These are phyloP conservation scores for Caenorhabditis imperialis DNA, from an alignment of 2,888 invertebrate genomes.

Conservation along the genomic window DNA sequence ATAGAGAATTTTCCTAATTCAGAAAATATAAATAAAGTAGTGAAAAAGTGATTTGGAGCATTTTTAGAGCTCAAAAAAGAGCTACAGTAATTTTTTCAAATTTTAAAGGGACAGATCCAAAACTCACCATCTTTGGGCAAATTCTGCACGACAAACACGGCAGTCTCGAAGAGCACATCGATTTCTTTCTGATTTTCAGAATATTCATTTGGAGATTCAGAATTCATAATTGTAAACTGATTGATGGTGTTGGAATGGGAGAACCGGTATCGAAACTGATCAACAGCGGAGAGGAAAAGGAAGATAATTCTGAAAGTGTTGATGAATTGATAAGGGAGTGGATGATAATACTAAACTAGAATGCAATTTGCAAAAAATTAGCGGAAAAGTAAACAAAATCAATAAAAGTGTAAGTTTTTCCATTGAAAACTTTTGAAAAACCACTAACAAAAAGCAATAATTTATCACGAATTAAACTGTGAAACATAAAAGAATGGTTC, in stretches of 20 bases:
- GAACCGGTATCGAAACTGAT: slow-evolving; percentile 11
- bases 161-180: slow-evolving; percentile 55
- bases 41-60: too few relatives aligned
- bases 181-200: not conserved
- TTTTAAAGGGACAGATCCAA: too few relatives aligned
- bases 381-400: not conserved
- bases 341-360: slow-evolving; percentile 4
- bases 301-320: slow-evolving; percentile 35
- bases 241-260: not conserved
- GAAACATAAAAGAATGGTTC: too few relatives aligned
- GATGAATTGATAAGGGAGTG: slow-evolving; percentile 7
- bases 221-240: not conserved
- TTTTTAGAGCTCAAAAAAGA: too few relatives aligned
- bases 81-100: too few relatives aligned
- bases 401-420: not conserved
- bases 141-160: slow-evolving; percentile 61
- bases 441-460: not conserved
- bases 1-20: not conserved
- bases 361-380: not conserved
- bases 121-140: slow-evolving; percentile 63
- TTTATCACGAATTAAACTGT: not conserved
- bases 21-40: too few relatives aligned
- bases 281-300: slow-evolving; percentile 28
- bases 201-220: slow-evolving; percentile 3
- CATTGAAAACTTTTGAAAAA: not conserved